Percentiles rank a stretch among this genome's conserved stretches.
Conservation (phyloP, 2,113 vertebrate species). For the Phalacrocorax brasilianus region DNA sequence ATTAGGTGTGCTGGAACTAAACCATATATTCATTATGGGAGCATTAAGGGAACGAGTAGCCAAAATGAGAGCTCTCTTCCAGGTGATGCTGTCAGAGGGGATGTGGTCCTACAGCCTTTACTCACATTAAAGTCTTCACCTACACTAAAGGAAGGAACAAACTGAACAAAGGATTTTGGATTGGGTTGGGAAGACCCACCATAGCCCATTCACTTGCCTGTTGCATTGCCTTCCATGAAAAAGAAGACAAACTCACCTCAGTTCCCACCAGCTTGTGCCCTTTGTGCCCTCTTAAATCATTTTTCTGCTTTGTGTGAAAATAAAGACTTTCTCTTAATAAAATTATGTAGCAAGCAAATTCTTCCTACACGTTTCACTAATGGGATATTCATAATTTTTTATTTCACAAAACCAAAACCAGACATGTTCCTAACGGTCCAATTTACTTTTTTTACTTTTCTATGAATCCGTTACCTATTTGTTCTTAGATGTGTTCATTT, state of each 20-base stretch:
- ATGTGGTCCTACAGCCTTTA: neutral
- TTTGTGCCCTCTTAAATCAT: neutral
- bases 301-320: neutral
- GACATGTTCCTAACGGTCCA: neutral
- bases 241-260: neutral
- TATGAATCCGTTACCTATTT: neutral
- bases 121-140: neutral
- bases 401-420: neutral
- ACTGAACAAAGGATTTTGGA: neutral
- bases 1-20: neutral
- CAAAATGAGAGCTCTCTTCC: neutral
- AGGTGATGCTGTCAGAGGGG: neutral
- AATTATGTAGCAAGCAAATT: neutral
- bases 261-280: neutral
- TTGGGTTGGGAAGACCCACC: neutral
- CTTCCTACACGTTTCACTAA: neutral
- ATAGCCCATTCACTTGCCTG: neutral
- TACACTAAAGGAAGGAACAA: neutral
- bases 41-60: neutral
- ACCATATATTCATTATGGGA: neutral
- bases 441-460: neutral
- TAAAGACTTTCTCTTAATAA: neutral
- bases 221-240: neutral
- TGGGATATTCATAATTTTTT: neutral
- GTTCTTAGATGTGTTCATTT: neutral